A percentile compares a stretch with the other conserved stretches of the same genome.
These are phyloP conservation scores for Sebastes wilsoni DNA, from an alignment of 2,797 vertebrate genomes.

Conservation along the genomic window DNA sequence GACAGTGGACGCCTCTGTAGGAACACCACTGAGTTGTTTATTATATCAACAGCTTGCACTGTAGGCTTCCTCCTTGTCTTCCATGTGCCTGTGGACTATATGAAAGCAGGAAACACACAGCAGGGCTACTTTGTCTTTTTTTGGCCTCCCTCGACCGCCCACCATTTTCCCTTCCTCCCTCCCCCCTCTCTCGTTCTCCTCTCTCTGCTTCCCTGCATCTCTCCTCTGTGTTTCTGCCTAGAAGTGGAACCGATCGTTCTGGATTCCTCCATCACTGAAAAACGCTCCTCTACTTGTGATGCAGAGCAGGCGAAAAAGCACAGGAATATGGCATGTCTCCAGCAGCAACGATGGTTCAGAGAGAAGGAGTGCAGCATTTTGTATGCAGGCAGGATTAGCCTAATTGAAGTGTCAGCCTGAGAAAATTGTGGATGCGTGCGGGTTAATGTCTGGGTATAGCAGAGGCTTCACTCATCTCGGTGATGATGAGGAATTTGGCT, in stretches of 20 bases:
- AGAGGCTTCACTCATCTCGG: slow-evolving; percentile 65
- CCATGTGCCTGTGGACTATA: slow-evolving; percentile 33
- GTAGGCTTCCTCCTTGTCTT: slow-evolving; percentile 46
- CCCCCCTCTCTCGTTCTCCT: background rate
- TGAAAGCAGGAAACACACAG: slow-evolving; percentile 37
- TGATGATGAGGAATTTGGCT: slow-evolving; percentile 68
- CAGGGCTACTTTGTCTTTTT: slow-evolving; percentile 21
- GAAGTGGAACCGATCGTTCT: slow-evolving; percentile 63
- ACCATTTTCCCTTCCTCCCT: slow-evolving; percentile 7
- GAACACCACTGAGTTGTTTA: slow-evolving; percentile 74
- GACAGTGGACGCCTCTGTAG: slow-evolving; percentile 76
- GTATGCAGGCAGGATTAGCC: slow-evolving; percentile 79
- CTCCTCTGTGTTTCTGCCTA: slow-evolving; percentile 48
- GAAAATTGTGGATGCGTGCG: slow-evolving; percentile 75
- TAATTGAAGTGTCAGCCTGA: slow-evolving; percentile 84
- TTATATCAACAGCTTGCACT: slow-evolving; percentile 66
- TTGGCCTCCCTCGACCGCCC: slow-evolving; percentile 12
- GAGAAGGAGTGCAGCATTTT: slow-evolving; percentile 62
- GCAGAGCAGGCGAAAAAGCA: slow-evolving; percentile 53
- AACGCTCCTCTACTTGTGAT: slow-evolving; percentile 59
- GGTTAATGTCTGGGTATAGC: slow-evolving; percentile 74
- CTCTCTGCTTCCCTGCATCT: slow-evolving; percentile 32
- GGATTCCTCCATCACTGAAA: slow-evolving; percentile 46
- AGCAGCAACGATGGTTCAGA: slow-evolving; percentile 57
- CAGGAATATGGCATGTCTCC: slow-evolving; percentile 70